Evolutionary conservation across 2,113 vertebrate species (phyloP).

Genomic region (Vicugna pacos): DNA sequence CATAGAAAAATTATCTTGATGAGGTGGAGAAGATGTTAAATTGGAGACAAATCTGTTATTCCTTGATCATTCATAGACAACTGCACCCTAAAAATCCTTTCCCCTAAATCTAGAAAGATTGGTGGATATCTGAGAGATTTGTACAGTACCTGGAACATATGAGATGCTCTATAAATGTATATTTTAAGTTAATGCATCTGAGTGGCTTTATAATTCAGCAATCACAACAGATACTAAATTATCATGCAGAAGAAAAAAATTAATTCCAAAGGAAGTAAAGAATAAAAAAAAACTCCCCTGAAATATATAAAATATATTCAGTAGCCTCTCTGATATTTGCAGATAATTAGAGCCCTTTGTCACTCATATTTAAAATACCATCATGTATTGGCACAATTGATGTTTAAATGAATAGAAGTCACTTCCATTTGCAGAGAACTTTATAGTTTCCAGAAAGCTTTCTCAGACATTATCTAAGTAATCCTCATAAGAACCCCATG

Average conservation of each 20-base stretch:
- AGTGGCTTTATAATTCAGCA: background rate
- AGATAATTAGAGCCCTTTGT: background rate
- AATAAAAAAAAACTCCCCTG: background rate
- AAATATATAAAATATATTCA: background rate
- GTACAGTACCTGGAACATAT: background rate
- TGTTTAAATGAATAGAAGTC: background rate
- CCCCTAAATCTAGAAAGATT: background rate
- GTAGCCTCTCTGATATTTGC: background rate
- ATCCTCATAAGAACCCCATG: background rate
- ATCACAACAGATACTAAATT: background rate
- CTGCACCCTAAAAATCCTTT: background rate
- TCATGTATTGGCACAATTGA: background rate
- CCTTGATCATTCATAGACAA: background rate
- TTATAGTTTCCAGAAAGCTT: slow-evolving; percentile 40
- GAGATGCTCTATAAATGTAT: background rate
- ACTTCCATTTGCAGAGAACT: background rate
- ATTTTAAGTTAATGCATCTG: background rate
- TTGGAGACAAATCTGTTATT: background rate
- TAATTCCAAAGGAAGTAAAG: background rate
- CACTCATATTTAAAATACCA: background rate
- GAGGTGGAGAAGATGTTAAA: background rate
- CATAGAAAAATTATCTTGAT: background rate
- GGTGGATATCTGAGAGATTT: background rate
- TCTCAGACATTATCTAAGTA: background rate
- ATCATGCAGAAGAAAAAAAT: background rate